Percentiles rank a stretch among this genome's conserved stretches.
These are phyloP conservation scores for Mellilla xanthometata DNA, from an alignment of 2,888 invertebrate species.

Conservation along the genomic window DNA sequence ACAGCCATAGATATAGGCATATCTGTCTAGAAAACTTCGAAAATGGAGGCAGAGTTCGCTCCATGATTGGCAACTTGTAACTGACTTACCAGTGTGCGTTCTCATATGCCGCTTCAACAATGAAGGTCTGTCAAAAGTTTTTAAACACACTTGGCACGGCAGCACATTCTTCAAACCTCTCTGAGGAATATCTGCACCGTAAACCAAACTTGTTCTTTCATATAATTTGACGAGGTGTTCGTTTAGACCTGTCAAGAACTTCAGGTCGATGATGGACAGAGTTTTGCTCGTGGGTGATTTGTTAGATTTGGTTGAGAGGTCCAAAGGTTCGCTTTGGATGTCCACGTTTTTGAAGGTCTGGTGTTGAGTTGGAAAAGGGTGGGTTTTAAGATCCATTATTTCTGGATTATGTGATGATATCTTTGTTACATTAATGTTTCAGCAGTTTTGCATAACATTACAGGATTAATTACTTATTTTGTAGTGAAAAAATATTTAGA, in stretches of 20 bases:
- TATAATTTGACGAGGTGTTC: conserved; percentile 67
- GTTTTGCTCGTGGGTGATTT: conserved; percentile 45
- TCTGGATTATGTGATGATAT: too few relatives aligned
- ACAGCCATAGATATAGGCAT: too few relatives aligned
- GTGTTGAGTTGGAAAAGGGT: too few relatives aligned
- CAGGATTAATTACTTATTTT: too few relatives aligned
- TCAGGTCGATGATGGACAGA: conserved; percentile 62
- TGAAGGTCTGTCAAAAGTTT: conserved; percentile 87
- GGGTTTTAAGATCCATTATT: conserved; percentile 12
- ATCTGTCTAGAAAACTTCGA: too few relatives aligned
- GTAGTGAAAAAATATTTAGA: too few relatives aligned
- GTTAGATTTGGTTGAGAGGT: conserved; percentile 56
- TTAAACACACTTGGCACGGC: conserved; percentile 85
- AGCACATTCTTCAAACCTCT: conserved; percentile 55
- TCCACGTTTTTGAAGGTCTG: conserved; percentile 47
- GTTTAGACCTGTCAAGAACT: conserved; percentile 67
- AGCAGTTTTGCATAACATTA: too few relatives aligned
- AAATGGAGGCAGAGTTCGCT: too few relatives aligned
- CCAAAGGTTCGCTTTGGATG: conserved; percentile 67
- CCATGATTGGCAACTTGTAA: too few relatives aligned
- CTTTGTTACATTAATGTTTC: too few relatives aligned
- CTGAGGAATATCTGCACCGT: conserved; percentile 36
- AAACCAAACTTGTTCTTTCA: conserved; percentile 57
- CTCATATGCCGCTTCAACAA: conserved; percentile 85
- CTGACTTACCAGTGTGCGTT: conserved; percentile 84